Percentiles rank a stretch among this genome's conserved stretches.
These are phyloP conservation scores for Rapana venosa DNA, from an alignment of 2,888 invertebrate genomes.

Conservation along the genomic window DNA sequence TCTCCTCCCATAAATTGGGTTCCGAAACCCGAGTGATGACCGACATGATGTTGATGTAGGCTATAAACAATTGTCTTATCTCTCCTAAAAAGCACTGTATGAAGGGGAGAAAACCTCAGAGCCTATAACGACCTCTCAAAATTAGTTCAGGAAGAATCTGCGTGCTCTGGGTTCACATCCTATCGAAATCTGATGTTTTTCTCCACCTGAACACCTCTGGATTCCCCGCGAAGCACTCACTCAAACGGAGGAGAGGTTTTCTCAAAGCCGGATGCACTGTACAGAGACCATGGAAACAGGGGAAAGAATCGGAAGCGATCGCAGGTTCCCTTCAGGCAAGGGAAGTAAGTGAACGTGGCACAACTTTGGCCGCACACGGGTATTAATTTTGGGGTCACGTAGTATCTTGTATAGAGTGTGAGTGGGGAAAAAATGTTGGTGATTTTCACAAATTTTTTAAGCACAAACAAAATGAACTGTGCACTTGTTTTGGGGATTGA, in stretches of 20 bases:
- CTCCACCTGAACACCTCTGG: neutral
- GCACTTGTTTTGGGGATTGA: too few species aligned
- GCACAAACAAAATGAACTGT: too few species aligned
- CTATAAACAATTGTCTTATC: neutral
- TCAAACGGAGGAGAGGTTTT: neutral
- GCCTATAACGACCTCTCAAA: neutral
- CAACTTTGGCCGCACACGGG: neutral
- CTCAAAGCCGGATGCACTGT: neutral
- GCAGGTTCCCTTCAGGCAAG: neutral
- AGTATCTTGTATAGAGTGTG: too few species aligned
- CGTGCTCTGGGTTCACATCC: neutral
- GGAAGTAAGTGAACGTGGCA: neutral
- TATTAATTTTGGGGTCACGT: too few species aligned
- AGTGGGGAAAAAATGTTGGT: too few species aligned
- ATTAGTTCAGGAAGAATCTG: too few species aligned
- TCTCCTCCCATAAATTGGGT: conserved; percentile 75
- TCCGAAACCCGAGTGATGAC: conserved; percentile 75
- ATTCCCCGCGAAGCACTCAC: neutral
- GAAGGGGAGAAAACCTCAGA: neutral
- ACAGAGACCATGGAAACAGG: conserved; percentile 19
- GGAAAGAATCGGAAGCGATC: neutral
- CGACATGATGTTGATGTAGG: conserved; percentile 70
- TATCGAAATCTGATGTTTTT: neutral
- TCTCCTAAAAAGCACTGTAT: neutral
- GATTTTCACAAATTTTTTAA: too few species aligned